Base-by-base conservation (phyloP, 2,113 vertebrate genomes). In the Megaceryle maxima region DNA sequence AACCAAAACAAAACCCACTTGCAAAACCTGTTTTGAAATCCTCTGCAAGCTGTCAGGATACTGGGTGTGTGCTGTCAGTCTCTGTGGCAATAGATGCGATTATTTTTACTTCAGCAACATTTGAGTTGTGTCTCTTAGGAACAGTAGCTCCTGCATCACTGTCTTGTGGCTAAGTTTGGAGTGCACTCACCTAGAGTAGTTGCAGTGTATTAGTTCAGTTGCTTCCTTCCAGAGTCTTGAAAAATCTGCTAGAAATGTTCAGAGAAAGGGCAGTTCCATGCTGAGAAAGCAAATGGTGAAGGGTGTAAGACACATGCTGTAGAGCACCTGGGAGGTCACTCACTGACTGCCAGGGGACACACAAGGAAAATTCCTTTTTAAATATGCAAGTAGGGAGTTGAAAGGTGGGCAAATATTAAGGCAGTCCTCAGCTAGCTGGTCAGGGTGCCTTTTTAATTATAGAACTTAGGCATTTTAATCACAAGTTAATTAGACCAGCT, bases 241-340 rank as follows among this genome's bases (percentile, higher is more conserved):
- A 60, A 79, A 60, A 33, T 8, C 19, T 68, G 78, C 69, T 35
- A 4, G 33, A 39, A 89, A 29, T 4, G 2, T 43, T 4, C 41
- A 7, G 56, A 35, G 60, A 8, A 44, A 15, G 11, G 37, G 51
- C 18, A 19, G n/a, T 9, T 37, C 18, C 2, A 0, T 0, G 16
- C 7, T 5, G 24, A 46, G 18, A 60, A 87, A 11, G 41, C 51
- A 25, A 16, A 67, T 0, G 2, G 35, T 2, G 10, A 53, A 35
- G 25, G 53, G 24, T 5, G 5, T 3, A 33, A 5, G 63, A 41
- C 59, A 35, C 10, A 5, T 9, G n/a, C 73, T 59, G 15, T 16
- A 3, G 3, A 22, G 37, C 6, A 12, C 18, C 16, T 25, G 48
- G n/a, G 37, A 73, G 13, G 13, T 74, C 59, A 37, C 59, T 51